phyloP scores from a whole-genome alignment of 2,888 invertebrate genomes.

The Acanthococcus lagerstroemiae region DNA sequence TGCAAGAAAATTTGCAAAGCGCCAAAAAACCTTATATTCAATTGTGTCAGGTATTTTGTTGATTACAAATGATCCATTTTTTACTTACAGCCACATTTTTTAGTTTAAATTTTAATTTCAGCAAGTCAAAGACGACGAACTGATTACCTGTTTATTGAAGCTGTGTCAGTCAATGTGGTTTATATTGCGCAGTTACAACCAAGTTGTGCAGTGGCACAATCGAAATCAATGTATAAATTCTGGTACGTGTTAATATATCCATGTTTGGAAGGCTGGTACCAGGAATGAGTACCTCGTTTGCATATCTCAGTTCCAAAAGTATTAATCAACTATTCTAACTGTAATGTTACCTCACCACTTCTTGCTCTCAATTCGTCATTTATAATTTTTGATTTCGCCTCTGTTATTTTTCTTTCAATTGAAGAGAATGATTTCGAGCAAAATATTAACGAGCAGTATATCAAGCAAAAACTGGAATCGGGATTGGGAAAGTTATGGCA shows the following conservation, averaged over 20 bases:
- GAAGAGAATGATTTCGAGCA: slow-evolving; percentile 47
- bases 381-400: no score
- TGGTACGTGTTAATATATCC: not conserved
- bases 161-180: slow-evolving; percentile 78
- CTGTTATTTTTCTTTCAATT: no score
- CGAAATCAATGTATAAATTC: slow-evolving; percentile 40
- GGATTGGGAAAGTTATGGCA: slow-evolving; percentile 83
- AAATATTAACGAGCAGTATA: slow-evolving; percentile 63
- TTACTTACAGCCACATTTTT: not conserved
- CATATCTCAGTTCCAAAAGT: no score
- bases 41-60: slow-evolving; percentile 62
- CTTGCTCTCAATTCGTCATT: no score
- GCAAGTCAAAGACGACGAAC: slow-evolving; percentile 50
- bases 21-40: slow-evolving; percentile 68
- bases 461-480: slow-evolving; percentile 77
- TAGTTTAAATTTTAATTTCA: slow-evolving; percentile 36
- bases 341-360: no score
- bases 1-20: slow-evolving; percentile 44
- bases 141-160: slow-evolving; percentile 67
- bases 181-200: slow-evolving; percentile 68
- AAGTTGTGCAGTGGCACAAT: slow-evolving; percentile 67
- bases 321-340: no score
- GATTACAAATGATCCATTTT: slow-evolving; percentile 20
- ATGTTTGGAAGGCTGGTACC: not conserved
- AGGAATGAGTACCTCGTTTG: no score